These are phyloP conservation scores for Paguma larvata DNA, from an alignment of 2,797 vertebrate species.

Conservation along the genomic window DNA sequence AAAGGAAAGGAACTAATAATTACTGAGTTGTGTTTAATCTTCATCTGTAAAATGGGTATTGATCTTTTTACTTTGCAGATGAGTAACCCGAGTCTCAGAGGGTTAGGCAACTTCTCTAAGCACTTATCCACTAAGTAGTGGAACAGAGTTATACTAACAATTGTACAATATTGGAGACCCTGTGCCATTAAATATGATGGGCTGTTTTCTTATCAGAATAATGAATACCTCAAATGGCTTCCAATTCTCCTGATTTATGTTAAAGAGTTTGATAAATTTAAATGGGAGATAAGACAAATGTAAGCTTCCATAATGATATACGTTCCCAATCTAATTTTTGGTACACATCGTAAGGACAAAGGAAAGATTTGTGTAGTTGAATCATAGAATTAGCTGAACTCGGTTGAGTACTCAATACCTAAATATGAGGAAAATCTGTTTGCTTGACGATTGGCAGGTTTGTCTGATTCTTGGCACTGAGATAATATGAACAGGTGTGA, in stretches of 20 bases:
- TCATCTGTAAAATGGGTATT: background rate
- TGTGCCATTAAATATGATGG: background rate
- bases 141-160: background rate
- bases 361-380: background rate
- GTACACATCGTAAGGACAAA: background rate
- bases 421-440: background rate
- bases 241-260: background rate
- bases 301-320: background rate
- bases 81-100: background rate
- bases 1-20: background rate
- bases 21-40: background rate
- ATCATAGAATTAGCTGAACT: background rate
- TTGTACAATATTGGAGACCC: background rate
- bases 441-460: background rate
- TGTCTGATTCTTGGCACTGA: conserved; percentile 49
- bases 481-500: conserved; percentile 57
- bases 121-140: background rate
- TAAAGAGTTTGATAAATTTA: background rate
- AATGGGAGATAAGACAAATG: background rate
- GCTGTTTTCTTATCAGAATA: background rate
- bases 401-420: background rate
- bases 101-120: background rate
- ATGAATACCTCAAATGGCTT: background rate
- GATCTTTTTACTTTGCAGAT: background rate
- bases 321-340: background rate